Percentiles rank a stretch among this genome's conserved stretches.
These are phyloP conservation scores for Psephotus haematonotus DNA, from an alignment of 2,113 vertebrate genomes.

Conservation along the genomic window DNA sequence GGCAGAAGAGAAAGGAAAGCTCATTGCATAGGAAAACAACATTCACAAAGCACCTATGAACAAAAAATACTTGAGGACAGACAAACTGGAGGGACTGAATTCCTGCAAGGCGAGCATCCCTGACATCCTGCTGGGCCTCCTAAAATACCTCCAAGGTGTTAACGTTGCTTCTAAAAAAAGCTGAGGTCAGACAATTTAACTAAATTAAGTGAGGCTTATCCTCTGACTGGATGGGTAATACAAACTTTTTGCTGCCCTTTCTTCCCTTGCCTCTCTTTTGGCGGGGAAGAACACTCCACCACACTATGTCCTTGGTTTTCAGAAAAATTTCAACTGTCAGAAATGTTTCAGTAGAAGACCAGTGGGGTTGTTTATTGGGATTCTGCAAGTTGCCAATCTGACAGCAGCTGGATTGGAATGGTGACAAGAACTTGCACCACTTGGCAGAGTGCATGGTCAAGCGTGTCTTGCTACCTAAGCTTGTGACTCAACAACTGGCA, in stretches of 20 bases:
- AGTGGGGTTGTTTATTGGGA: background rate
- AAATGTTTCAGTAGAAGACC: background rate
- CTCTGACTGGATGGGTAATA: background rate
- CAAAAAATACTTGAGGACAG: background rate
- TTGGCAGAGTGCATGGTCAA: background rate
- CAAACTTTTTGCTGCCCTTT: background rate
- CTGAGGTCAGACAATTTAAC: background rate
- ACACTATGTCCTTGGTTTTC: background rate
- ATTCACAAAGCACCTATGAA: background rate
- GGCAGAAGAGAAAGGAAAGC: background rate
- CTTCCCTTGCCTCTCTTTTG: background rate
- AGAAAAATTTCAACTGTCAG: background rate
- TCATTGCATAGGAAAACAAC: background rate
- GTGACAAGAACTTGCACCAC: slow-evolving; percentile 4
- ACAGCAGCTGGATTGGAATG: slow-evolving; percentile 47
- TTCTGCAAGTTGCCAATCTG: background rate
- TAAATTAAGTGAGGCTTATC: background rate
- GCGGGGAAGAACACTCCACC: background rate
- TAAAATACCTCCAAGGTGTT: background rate
- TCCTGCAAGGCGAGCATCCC: background rate
- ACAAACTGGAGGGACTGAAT: background rate
- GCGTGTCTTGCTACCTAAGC: slow-evolving; percentile 16
- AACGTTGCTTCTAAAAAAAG: background rate
- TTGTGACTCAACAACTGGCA: slow-evolving; percentile 36
- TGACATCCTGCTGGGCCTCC: background rate